Evolutionary conservation across 2,113 vertebrate species (phyloP).

Genomic region (Tachysurus vachellii): DNA sequence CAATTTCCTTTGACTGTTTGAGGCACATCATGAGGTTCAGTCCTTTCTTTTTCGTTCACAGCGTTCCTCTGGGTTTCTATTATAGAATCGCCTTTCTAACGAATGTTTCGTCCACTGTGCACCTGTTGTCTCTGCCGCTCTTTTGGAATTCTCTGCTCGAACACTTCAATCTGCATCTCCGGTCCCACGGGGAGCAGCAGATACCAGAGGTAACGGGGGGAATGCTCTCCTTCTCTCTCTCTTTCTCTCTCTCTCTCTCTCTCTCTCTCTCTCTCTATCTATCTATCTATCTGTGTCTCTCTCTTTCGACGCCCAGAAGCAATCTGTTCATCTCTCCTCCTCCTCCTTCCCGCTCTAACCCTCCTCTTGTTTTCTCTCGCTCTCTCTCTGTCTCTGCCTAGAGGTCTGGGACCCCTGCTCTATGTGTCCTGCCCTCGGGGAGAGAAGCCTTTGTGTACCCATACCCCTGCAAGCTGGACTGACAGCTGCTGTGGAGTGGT

Average conservation of each 20-base stretch:
- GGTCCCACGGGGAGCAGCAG: slow-evolving; percentile 69
- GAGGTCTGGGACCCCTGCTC: slow-evolving; percentile 66
- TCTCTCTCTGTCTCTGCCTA: slow-evolving; percentile 58
- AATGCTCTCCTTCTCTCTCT: slow-evolving; percentile 21
- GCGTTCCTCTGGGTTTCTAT: not conserved
- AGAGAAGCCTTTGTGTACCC: slow-evolving; percentile 69
- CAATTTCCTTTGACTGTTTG: not conserved
- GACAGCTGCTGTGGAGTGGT: slow-evolving; percentile 72
- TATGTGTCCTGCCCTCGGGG: slow-evolving; percentile 72
- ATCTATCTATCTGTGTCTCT: not conserved
- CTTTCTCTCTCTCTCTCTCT: slow-evolving; percentile 4
- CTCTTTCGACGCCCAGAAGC: slow-evolving; percentile 9
- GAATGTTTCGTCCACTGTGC: slow-evolving; percentile 59
- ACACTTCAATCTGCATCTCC: slow-evolving; percentile 63
- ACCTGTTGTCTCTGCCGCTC: slow-evolving; percentile 59
- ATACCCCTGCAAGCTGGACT: slow-evolving; percentile 75
- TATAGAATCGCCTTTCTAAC: slow-evolving; percentile 60
- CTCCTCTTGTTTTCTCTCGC: slow-evolving; percentile 56
- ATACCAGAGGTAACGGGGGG: slow-evolving; percentile 35
- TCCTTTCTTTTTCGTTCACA: not conserved
- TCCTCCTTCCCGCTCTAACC: slow-evolving; percentile 48
- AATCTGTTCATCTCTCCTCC: slow-evolving; percentile 38
- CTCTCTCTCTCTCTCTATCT: not conserved
- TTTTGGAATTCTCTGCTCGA: slow-evolving; percentile 63
- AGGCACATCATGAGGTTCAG: not conserved